Evolutionary conservation across 2,888 invertebrate species (phyloP).

Genomic region (Isoperla grammatica): DNA sequence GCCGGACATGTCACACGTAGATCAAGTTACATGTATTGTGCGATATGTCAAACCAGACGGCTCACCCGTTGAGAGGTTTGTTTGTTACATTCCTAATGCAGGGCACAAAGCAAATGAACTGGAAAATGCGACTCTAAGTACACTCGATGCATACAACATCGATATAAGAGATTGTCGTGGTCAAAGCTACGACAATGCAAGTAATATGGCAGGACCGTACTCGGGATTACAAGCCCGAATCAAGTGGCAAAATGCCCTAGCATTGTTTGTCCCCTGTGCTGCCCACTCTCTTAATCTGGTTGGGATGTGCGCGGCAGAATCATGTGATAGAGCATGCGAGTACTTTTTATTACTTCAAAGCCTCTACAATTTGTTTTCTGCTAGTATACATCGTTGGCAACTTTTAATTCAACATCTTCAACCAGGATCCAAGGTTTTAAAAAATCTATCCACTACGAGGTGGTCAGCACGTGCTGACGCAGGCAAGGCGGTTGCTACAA

Average conservation of each 20-base stretch:
- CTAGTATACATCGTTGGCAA: too few relatives aligned
- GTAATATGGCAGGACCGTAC: constrained; percentile 15
- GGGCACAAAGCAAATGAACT: constrained; percentile 2
- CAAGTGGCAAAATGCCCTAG: neutral
- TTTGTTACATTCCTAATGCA: too few relatives aligned
- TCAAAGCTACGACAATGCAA: constrained; percentile 12
- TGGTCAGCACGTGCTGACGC: too few relatives aligned
- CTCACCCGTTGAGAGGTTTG: too few relatives aligned
- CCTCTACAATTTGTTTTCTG: too few relatives aligned
- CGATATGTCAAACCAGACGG: constrained; percentile 12
- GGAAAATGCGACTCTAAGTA: neutral
- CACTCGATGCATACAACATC: neutral
- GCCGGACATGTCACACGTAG: constrained; percentile 25
- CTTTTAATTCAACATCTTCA: too few relatives aligned
- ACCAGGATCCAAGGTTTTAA: too few relatives aligned
- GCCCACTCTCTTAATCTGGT: constrained; percentile 13
- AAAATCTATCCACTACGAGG: too few relatives aligned
- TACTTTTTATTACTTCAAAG: too few relatives aligned
- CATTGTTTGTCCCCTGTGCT: constrained; percentile 17
- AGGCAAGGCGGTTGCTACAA: too few relatives aligned
- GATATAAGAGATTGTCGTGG: constrained; percentile 16
- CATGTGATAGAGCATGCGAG: neutral
- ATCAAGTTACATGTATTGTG: constrained; percentile 24
- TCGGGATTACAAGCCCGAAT: constrained; percentile 17
- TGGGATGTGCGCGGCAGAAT: constrained; percentile 2